phyloP scores from a whole-genome alignment of 2,888 invertebrate species.

The Cerastis leucographa region DNA sequence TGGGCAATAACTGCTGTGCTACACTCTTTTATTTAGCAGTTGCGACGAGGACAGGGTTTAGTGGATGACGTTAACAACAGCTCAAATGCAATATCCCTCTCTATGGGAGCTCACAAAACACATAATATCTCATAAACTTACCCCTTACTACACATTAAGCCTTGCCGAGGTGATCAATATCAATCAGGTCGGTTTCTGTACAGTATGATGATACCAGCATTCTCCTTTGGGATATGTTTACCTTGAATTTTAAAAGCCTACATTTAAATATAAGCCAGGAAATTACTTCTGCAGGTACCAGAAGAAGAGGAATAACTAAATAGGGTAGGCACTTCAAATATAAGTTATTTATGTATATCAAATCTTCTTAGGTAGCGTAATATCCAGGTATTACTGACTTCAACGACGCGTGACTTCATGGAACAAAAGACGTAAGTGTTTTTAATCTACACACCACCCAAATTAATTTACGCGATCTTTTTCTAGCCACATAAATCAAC shows the following conservation, averaged over 20 bases:
- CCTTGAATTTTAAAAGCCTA: background rate
- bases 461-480: constrained; percentile 12
- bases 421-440: constrained; percentile 8
- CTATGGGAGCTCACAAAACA: constrained; percentile 34
- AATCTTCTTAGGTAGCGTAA: background rate
- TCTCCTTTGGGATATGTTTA: constrained; percentile 17
- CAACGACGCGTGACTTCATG: background rate
- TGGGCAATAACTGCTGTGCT: constrained; percentile 15
- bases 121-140: constrained; percentile 49
- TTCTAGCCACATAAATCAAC: constrained; percentile 46
- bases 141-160: constrained; percentile 15
- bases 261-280: background rate
- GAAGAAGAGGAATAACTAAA: background rate
- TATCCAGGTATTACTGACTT: background rate
- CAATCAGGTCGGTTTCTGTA: constrained; percentile 44
- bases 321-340: background rate
- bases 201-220: constrained; percentile 1
- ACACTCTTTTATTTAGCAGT: constrained; percentile 31
- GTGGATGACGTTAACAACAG: constrained; percentile 34
- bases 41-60: constrained; percentile 1
- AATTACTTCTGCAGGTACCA: background rate
- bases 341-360: too few species aligned
- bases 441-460: background rate
- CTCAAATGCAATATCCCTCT: constrained; percentile 37
- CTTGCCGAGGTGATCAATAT: constrained; percentile 49